Evolutionary conservation across 2,888 invertebrate species (phyloP), one percentile per base, ranked within the genome.

Genomic region (Neoaliturus tenellus): DNA sequence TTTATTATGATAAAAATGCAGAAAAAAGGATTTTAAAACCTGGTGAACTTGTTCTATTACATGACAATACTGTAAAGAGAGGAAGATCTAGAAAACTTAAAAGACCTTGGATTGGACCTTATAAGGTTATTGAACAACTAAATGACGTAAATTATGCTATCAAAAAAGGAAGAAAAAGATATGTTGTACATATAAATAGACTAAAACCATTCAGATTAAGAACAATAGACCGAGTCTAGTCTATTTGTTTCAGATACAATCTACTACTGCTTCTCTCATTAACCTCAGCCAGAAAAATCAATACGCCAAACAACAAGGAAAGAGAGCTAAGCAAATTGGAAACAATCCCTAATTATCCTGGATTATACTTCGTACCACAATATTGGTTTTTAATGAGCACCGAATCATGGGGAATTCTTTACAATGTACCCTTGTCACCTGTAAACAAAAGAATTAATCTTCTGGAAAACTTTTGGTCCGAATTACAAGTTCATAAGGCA

Each of bases 71-170:
- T 31, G 80, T 80, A 28, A 80, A 55, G 55, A 55, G 80, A 55
- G 80, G 80, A 0, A 80, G 80, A 33, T 55, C 55, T 0, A 55
- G n/a, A 8, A 80, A 80, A 55, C 28, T 80, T 3, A 80, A 55
- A 55, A 23, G 80, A 51, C 80, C 80, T 1, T 80, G 80, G 80
- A 80, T 80, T 8, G 80, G 80, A 6, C 80, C 80, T 0, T 80
- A 80, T 17, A 55, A 80, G 17, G 55, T 80, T n/a, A 17, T 80
- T 14, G 5, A 55, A 28, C 28, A 31, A 33, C 12, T 80, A 33
- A 51, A 41, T 23, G 8, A 55, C 12, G 55, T 55, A 25, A 80
- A 80, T 23, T 80, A 80, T 55, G 39, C 17, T n/a, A 80, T 80
- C 1, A 55, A 80, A 55, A 80, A 55, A 23, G 51, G 80, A 35